A percentile compares a stretch with the other conserved stretches of the same genome.
phyloP scores from a whole-genome alignment of 2,888 invertebrate genomes.

The Amitus sp. region DNA sequence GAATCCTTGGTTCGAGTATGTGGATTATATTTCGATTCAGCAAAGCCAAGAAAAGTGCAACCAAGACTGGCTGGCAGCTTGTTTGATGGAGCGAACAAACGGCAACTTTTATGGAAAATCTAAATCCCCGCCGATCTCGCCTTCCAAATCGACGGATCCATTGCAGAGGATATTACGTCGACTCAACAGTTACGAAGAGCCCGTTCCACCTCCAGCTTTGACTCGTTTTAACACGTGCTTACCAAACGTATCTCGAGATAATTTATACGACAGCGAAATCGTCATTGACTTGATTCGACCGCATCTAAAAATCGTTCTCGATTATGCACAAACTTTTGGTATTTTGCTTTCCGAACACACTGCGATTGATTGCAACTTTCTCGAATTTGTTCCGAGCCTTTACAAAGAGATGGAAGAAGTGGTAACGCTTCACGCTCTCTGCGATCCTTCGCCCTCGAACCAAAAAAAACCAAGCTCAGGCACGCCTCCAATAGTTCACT shows the following conservation, averaged over 20 bases:
- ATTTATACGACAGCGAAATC: conserved; percentile 62
- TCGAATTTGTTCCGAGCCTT: conserved; percentile 71
- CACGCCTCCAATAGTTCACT: conserved; percentile 68
- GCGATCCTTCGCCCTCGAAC: conserved; percentile 64
- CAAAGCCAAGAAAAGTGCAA: conserved; percentile 68
- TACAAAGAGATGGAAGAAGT: conserved; percentile 69
- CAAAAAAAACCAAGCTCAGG: conserved; percentile 57
- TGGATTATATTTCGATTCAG: conserved; percentile 71
- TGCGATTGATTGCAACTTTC: conserved; percentile 73
- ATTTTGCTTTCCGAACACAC: conserved; percentile 74
- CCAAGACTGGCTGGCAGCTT: conserved; percentile 68
- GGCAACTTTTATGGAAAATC: conserved; percentile 48
- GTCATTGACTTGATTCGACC: conserved; percentile 65
- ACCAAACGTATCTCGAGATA: conserved; percentile 62
- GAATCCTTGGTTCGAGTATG: conserved; percentile 76
- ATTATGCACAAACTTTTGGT: conserved; percentile 69
- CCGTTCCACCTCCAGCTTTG: conserved; percentile 70
- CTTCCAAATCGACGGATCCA: conserved; percentile 63
- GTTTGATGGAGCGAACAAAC: conserved; percentile 66
- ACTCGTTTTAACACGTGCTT: conserved; percentile 65
- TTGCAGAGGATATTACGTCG: conserved; percentile 70
- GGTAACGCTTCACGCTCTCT: conserved; percentile 69
- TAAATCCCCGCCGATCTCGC: conserved; percentile 45
- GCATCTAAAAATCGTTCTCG: conserved; percentile 66
- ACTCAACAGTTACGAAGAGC: conserved; percentile 74